phyloP scores from a whole-genome alignment of 2,888 invertebrate genomes.

The Trissolcus japonicus region DNA sequence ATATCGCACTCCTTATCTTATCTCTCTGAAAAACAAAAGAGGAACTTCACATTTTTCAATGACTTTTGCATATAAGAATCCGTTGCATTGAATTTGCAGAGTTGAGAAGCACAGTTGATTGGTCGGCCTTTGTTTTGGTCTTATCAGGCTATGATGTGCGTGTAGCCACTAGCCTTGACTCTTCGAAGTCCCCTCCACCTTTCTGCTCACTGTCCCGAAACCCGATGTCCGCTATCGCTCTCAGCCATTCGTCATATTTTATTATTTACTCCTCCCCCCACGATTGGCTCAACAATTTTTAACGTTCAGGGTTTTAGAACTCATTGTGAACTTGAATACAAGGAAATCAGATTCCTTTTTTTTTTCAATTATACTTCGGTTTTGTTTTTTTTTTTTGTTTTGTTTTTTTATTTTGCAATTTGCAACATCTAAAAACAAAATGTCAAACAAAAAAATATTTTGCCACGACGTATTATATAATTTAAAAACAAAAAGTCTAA shows the following conservation, averaged over 20 bases:
- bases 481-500: no score
- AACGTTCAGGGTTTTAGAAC: background rate
- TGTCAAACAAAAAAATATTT: no score
- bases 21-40: conserved; percentile 13
- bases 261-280: conserved; percentile 28
- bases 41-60: background rate
- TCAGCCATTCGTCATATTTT: conserved; percentile 32
- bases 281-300: background rate
- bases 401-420: no score
- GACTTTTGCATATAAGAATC: background rate
- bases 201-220: conserved; percentile 68
- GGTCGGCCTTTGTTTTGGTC: conserved; percentile 71
- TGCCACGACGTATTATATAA: no score
- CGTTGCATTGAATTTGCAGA: background rate
- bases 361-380: no score
- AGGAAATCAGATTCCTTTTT: no score
- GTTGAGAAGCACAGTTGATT: conserved; percentile 66
- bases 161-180: conserved; percentile 71
- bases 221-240: conserved; percentile 60
- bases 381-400: no score
- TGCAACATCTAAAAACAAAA: no score
- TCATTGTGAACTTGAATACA: background rate
- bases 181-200: conserved; percentile 61
- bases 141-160: conserved; percentile 65
- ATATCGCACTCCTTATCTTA: conserved; percentile 37